Evolutionary conservation across 2,113 vertebrate species (phyloP).

Genomic region (Lepus americanus): DNA sequence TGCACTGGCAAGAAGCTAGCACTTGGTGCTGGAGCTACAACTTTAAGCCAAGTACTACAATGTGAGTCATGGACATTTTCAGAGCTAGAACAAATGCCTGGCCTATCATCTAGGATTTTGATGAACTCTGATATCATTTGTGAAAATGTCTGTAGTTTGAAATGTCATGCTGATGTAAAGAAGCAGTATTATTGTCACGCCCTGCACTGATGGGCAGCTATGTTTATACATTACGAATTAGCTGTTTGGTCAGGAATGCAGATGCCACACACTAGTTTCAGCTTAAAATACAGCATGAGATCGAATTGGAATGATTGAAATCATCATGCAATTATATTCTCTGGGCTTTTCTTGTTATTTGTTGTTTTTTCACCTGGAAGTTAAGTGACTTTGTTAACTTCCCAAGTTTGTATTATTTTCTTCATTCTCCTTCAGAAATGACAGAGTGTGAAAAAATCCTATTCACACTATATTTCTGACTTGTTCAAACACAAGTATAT

Average conservation of each 20-base stretch:
- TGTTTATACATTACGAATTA: background rate
- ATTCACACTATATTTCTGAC: background rate
- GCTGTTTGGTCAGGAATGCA: background rate
- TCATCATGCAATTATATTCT: background rate
- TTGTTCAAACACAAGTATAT: constrained; percentile 21
- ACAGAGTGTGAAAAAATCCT: background rate
- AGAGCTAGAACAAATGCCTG: too few relatives aligned
- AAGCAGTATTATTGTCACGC: background rate
- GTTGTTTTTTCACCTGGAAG: background rate
- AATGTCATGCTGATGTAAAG: background rate
- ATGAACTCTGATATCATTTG: background rate
- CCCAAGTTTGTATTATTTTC: background rate
- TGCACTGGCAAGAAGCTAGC: too few relatives aligned
- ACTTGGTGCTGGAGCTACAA: too few relatives aligned
- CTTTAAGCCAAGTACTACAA: too few relatives aligned
- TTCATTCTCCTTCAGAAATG: constrained; percentile 21
- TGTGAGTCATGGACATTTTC: too few relatives aligned
- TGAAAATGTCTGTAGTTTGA: background rate
- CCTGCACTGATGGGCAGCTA: background rate
- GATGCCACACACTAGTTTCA: background rate
- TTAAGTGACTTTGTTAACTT: background rate
- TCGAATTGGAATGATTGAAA: background rate
- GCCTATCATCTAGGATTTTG: background rate
- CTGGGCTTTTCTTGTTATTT: background rate
- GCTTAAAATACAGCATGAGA: background rate